phyloP scores from a whole-genome alignment of 2,113 vertebrate genomes.

The Percina caprodes region DNA sequence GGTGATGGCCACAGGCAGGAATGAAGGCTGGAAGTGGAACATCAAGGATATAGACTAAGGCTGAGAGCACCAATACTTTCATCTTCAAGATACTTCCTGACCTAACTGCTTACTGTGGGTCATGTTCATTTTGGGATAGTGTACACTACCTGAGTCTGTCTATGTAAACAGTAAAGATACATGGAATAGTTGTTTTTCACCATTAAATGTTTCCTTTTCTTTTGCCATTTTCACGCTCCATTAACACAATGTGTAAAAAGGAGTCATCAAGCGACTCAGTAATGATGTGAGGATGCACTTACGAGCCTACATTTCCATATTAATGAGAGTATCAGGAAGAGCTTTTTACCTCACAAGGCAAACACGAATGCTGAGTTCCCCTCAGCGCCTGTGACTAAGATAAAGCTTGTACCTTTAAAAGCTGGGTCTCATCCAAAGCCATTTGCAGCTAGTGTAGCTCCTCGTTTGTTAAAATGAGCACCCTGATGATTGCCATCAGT shows the following conservation, averaged over 20 bases:
- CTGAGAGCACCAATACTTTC: neutral
- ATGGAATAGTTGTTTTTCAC: slow-evolving; percentile 1
- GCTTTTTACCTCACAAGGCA: slow-evolving; percentile 69
- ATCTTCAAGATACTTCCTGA: neutral
- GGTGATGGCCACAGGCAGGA: too few relatives aligned
- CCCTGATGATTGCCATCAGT: slow-evolving; percentile 78
- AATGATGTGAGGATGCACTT: slow-evolving; percentile 81
- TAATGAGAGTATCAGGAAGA: slow-evolving; percentile 77
- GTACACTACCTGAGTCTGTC: neutral
- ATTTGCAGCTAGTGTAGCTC: slow-evolving; percentile 60
- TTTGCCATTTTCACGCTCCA: slow-evolving; percentile 82
- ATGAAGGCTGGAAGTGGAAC: too few relatives aligned
- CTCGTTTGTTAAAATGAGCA: slow-evolving; percentile 76
- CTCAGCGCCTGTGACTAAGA: slow-evolving; percentile 52
- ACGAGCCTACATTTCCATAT: slow-evolving; percentile 81
- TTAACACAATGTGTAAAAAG: slow-evolving; percentile 83
- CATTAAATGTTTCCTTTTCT: slow-evolving; percentile 68
- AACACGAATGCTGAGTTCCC: slow-evolving; percentile 33
- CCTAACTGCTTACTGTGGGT: neutral
- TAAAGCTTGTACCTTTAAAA: slow-evolving; percentile 66
- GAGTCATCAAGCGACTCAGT: slow-evolving; percentile 78
- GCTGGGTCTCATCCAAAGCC: slow-evolving; percentile 60
- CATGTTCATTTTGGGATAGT: neutral
- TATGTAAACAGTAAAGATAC: slow-evolving; percentile 38
- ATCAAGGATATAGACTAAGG: too few relatives aligned